Evolutionary conservation across 2,797 vertebrate genomes (phyloP).

Genomic region (Cuniculus paca): DNA sequence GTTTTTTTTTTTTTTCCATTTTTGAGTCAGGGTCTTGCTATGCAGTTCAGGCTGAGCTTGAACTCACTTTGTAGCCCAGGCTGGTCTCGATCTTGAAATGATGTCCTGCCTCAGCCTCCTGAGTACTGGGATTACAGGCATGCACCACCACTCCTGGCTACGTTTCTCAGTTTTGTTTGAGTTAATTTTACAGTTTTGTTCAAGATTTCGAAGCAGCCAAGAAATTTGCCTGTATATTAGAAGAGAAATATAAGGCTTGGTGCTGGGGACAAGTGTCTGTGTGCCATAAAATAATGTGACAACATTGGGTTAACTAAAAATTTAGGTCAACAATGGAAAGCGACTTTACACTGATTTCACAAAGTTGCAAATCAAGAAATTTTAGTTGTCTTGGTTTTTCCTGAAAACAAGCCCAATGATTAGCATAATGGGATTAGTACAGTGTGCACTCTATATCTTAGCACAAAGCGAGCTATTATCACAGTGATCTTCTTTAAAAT

Average conservation of each 20-base stretch:
- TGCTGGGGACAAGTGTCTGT: background rate
- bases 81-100: no score
- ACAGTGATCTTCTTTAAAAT: background rate
- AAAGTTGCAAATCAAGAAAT: conserved; percentile 7
- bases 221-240: background rate
- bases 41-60: no score
- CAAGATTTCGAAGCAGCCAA: background rate
- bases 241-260: background rate
- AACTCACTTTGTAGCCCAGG: no score
- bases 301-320: background rate
- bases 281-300: background rate
- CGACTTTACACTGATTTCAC: background rate
- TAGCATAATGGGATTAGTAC: background rate
- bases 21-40: no score
- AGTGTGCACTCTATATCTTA: background rate
- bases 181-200: conserved; percentile 51
- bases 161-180: conserved; percentile 27
- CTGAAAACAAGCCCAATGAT: conserved; percentile 24
- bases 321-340: conserved; percentile 13
- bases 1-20: no score
- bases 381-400: background rate
- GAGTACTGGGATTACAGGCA: no score
- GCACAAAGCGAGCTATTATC: background rate
- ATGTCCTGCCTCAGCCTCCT: no score
- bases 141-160: no score